These are phyloP conservation scores for Datnioides undecimradiatus DNA, from an alignment of 2,113 vertebrate species.

Conservation along the genomic window DNA sequence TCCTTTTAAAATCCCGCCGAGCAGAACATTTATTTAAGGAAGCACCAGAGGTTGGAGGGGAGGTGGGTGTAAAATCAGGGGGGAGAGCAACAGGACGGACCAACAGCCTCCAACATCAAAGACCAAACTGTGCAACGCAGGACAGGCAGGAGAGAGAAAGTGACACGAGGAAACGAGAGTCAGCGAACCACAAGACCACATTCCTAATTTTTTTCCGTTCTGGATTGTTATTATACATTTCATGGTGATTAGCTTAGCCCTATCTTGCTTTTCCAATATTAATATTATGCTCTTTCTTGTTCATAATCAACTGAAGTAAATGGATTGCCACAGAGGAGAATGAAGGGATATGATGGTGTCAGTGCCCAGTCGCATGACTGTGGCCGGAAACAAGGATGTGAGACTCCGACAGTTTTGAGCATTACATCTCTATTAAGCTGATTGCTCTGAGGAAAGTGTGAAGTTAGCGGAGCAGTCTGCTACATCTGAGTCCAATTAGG, in stretches of 20 bases:
- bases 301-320: slow-evolving; percentile 19
- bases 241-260: background rate
- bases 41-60: slow-evolving; percentile 45
- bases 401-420: background rate
- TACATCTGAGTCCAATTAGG: background rate
- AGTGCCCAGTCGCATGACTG: slow-evolving; percentile 25
- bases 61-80: background rate
- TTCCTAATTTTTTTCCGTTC: slow-evolving; percentile 37
- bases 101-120: slow-evolving; percentile 65
- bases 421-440: background rate
- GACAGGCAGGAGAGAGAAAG: slow-evolving; percentile 22
- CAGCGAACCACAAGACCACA: slow-evolving; percentile 39
- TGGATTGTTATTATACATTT: slow-evolving; percentile 31
- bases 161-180: slow-evolving; percentile 48
- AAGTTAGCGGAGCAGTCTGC: background rate
- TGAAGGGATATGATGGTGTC: background rate
- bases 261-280: slow-evolving; percentile 17
- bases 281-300: background rate
- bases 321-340: slow-evolving; percentile 12
- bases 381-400: background rate
- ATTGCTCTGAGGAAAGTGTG: background rate
- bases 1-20: slow-evolving; percentile 77
- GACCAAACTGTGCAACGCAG: slow-evolving; percentile 35
- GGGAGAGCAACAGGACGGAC: slow-evolving; percentile 39
- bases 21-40: slow-evolving; percentile 81